These are phyloP conservation scores for Rallus crepitans DNA, from an alignment of 2,797 vertebrate species.

Conservation along the genomic window DNA sequence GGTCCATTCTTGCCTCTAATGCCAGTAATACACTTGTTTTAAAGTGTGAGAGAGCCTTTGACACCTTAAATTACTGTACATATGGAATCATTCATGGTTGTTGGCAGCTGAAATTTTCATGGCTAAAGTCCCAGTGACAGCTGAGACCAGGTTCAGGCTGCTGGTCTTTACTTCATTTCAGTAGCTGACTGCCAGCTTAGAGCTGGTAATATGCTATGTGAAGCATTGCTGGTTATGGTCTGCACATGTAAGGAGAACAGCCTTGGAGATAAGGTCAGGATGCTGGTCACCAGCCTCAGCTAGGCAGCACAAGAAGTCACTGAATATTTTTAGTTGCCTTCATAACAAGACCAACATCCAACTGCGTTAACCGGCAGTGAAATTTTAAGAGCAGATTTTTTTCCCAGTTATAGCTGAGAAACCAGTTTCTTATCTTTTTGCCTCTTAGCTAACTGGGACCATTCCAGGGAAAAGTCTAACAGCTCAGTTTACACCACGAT, in stretches of 20 bases:
- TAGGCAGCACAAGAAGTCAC: background rate
- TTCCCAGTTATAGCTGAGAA: background rate
- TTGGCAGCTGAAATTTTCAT: background rate
- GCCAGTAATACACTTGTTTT: background rate
- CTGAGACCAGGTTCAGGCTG: conserved; percentile 22
- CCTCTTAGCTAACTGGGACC: background rate
- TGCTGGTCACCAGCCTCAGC: background rate
- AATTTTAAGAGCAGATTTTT: background rate
- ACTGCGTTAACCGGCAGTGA: background rate
- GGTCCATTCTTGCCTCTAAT: background rate
- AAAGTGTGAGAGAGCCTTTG: background rate
- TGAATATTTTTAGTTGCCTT: background rate
- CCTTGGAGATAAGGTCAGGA: background rate
- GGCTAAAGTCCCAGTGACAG: conserved; percentile 42
- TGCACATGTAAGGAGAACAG: background rate
- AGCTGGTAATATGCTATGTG: background rate
- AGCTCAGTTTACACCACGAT: background rate
- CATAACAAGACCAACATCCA: background rate
- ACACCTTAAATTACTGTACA: background rate
- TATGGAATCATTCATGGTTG: conserved; percentile 18
- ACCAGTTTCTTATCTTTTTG: background rate
- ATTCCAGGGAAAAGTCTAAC: background rate
- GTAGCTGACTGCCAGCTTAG: background rate
- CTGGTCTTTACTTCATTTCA: background rate
- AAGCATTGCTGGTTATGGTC: background rate